These are phyloP conservation scores for Papilio demoleus DNA, from an alignment of 2,888 invertebrate species.

Conservation along the genomic window DNA sequence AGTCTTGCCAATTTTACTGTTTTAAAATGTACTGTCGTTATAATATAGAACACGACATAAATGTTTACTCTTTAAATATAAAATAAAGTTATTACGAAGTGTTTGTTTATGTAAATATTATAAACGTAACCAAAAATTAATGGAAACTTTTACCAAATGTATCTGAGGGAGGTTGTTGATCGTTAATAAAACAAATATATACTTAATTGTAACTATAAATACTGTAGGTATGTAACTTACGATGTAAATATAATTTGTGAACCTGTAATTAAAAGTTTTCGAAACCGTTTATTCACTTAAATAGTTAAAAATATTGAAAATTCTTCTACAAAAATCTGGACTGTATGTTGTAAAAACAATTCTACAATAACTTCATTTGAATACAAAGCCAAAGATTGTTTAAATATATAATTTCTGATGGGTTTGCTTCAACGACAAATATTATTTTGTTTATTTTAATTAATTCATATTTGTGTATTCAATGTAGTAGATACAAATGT, in stretches of 20 bases:
- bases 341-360: too few relatives aligned
- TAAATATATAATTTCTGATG: neutral
- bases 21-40: neutral
- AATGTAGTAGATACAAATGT: neutral
- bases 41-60: neutral
- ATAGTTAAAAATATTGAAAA: too few relatives aligned
- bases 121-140: conserved; percentile 24
- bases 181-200: conserved; percentile 16
- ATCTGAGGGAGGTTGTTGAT: conserved; percentile 3
- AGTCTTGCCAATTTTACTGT: conserved; percentile 17
- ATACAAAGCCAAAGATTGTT: neutral
- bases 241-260: conserved; percentile 17
- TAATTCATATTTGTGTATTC: neutral
- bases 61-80: neutral
- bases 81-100: neutral
- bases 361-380: neutral
- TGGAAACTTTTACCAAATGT: conserved; percentile 33
- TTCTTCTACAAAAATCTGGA: too few relatives aligned
- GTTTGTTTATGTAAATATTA: conserved; percentile 30
- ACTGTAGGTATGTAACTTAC: neutral
- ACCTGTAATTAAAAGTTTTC: neutral
- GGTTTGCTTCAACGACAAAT: too few relatives aligned
- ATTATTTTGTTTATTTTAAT: too few relatives aligned
- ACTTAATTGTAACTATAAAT: neutral
- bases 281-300: neutral